Percentiles rank a stretch among this genome's conserved stretches.
Conservation (phyloP, 2,888 invertebrate genomes). For the Drosophila barbarae region DNA sequence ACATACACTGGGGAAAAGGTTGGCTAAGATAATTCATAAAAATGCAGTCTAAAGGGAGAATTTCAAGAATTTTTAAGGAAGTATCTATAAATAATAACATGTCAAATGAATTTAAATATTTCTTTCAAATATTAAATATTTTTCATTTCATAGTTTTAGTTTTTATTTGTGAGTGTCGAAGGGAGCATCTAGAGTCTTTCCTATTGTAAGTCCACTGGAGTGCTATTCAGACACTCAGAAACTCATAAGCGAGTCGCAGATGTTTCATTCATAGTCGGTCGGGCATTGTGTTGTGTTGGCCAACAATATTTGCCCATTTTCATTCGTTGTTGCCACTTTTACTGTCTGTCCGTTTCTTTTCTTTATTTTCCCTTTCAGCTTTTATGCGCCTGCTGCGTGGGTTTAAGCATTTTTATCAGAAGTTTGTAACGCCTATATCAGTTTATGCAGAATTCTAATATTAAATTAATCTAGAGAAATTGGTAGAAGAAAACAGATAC, state of each 20-base stretch:
- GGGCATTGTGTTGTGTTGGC: conserved; percentile 30
- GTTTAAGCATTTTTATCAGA: background rate
- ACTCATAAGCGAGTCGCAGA: conserved; percentile 50
- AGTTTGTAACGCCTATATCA: background rate
- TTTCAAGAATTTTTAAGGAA: no score
- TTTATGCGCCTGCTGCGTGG: conserved; percentile 6
- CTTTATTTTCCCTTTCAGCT: conserved; percentile 28
- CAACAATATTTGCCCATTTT: conserved; percentile 43
- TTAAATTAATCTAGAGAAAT: no score
- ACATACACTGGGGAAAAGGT: conserved; percentile 39
- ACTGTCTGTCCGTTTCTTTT: conserved; percentile 40
- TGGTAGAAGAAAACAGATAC: no score
- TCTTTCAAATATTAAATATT: no score
- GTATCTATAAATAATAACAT: no score
- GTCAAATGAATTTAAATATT: no score
- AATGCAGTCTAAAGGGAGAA: no score
- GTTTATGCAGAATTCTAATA: no score
- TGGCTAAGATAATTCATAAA: background rate
- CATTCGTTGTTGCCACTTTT: conserved; percentile 42
- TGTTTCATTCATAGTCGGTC: conserved; percentile 48
- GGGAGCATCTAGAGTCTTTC: background rate
- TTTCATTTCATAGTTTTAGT: background rate
- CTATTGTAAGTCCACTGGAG: conserved; percentile 10
- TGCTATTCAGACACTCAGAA: conserved; percentile 17
- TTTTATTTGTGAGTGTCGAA: background rate